A percentile compares a stretch with the other conserved stretches of the same genome.
Evolutionary conservation across 2,797 vertebrate species (phyloP).

Genomic region (Coregonus sp.): DNA sequence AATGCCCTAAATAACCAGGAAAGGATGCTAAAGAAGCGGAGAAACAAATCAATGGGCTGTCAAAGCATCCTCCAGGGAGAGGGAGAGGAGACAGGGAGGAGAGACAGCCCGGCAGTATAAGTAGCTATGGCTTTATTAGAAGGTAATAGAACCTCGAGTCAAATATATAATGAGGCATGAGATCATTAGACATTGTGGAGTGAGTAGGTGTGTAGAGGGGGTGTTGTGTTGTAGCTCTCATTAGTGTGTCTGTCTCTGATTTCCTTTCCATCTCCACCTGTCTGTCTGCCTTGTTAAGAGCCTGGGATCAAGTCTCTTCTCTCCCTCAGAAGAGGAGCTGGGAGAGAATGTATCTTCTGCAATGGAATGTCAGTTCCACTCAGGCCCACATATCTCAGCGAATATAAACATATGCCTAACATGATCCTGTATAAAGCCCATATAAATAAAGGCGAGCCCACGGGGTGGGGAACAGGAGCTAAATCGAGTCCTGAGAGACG

Average conservation of each 20-base stretch:
- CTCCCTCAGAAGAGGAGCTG: slow-evolving; percentile 39
- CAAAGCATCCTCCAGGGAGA: background rate
- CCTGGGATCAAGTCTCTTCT: slow-evolving; percentile 60
- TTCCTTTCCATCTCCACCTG: slow-evolving; percentile 69
- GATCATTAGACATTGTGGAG: slow-evolving; percentile 58
- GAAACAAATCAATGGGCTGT: background rate
- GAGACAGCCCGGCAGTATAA: slow-evolving; percentile 10
- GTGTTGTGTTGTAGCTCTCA: slow-evolving; percentile 60
- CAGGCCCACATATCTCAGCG: slow-evolving; percentile 44
- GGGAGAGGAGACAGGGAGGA: slow-evolving; percentile 42
- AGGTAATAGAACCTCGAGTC: slow-evolving; percentile 44
- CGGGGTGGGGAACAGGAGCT: slow-evolving; percentile 44
- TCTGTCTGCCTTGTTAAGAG: slow-evolving; percentile 67
- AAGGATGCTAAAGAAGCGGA: slow-evolving; percentile 10
- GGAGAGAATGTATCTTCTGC: slow-evolving; percentile 25
- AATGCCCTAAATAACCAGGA: background rate
- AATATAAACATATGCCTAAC: slow-evolving; percentile 62
- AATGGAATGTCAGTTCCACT: slow-evolving; percentile 25
- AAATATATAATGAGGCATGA: slow-evolving; percentile 66
- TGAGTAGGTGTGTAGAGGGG: slow-evolving; percentile 28
- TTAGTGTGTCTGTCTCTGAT: slow-evolving; percentile 61
- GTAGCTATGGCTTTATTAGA: slow-evolving; percentile 51
- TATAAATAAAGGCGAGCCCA: slow-evolving; percentile 62
- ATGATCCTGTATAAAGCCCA: slow-evolving; percentile 54
- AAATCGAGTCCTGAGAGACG: slow-evolving; percentile 34